Evolutionary conservation across 2,888 invertebrate genomes (phyloP).

Genomic region (Asteroscopus sphinx): DNA sequence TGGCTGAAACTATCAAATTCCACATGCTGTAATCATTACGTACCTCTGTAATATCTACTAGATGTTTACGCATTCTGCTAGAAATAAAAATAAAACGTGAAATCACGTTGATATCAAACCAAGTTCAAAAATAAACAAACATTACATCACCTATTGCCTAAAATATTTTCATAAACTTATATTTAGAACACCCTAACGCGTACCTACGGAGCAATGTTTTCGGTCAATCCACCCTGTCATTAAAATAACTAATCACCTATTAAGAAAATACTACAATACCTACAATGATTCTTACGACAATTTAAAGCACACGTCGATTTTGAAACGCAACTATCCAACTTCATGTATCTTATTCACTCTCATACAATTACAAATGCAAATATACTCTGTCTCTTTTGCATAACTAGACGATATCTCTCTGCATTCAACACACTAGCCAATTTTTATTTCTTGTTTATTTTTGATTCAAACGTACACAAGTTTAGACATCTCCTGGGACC

Average conservation of each 20-base stretch:
- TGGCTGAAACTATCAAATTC: too few species aligned
- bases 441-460: conserved; percentile 63
- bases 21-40: too few species aligned
- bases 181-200: too few species aligned
- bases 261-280: too few species aligned
- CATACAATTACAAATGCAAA: not conserved
- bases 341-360: conserved; percentile 24
- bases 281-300: conserved; percentile 11
- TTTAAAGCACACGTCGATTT: conserved; percentile 11
- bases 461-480: conserved; percentile 52
- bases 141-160: too few species aligned
- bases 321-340: not conserved
- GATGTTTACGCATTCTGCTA: not conserved
- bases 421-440: conserved; percentile 40
- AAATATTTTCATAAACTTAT: too few species aligned
- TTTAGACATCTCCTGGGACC: conserved; percentile 41
- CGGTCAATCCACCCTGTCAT: conserved; percentile 6
- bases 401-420: conserved; percentile 34
- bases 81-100: not conserved
- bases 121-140: not conserved
- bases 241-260: conserved; percentile 27
- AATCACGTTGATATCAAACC: too few species aligned
- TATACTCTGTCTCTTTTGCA: conserved; percentile 22
- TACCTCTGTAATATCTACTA: not conserved
- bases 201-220: too few species aligned